Base-by-base conservation (phyloP, 2,113 vertebrate species). In the Prunella himalayana region DNA sequence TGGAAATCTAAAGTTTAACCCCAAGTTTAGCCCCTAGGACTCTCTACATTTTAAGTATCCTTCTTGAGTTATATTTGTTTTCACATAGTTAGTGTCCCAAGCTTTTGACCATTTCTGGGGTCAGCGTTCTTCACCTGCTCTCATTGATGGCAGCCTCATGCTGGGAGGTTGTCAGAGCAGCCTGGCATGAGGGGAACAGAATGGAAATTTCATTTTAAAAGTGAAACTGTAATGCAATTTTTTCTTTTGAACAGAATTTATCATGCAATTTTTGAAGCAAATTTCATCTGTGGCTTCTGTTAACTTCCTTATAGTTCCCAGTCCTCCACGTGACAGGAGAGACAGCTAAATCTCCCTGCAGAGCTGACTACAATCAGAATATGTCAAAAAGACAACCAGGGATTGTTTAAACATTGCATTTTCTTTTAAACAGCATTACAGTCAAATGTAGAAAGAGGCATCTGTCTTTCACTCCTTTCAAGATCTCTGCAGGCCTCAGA, bases 401-500 rank as follows among this genome's bases (percentile, higher is more conserved):
- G 57, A 94, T 75, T 18, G 7, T 65, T 95, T 95, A 96, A 96
- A 90, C 60, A 47, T 54, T 69, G 33, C 54, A 78, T 83, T 92
- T 87, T 69, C 93, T 73, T 95, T 85, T 92, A 86, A 95, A 90
- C 12, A 75, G 53, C 53, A 82, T 94, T 95, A 54, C 33, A 69
- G 7, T 70, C 53, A 69, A 84, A 77, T 15, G 39, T 90, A 70
- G 19, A 77, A 71, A 71, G 44, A 82, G 59, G 23, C 82, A 94
- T 90, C 57, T 88, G 59, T 79, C 88, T 94, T 60, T 93, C 88
- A 85, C 59, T 96, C 50, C 51, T 96, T 87, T 96, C 91, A 91
- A 59, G 68, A 86, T 79, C 57, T 65, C 82, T 60, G 37, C 65
- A 84, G 82, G 31, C 47, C 61, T 68, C 45, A 82, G 37, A 85